Conservation (phyloP, 2,888 invertebrate genomes). For the Melinopterus prodromus region DNA sequence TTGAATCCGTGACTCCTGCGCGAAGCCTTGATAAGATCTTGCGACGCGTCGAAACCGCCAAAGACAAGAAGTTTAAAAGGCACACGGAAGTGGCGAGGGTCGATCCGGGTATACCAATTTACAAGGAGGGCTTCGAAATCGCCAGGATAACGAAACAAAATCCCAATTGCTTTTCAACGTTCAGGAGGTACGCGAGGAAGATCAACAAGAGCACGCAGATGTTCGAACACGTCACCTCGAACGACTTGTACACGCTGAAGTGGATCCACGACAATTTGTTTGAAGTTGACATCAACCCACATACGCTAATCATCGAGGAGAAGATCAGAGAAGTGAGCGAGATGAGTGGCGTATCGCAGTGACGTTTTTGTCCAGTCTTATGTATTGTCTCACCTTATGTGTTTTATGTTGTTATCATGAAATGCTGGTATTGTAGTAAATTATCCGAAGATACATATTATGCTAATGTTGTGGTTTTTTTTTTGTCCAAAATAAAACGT, state of each 20-base stretch:
- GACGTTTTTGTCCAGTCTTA: not conserved
- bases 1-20: slow-evolving; percentile 14
- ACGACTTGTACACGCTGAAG: slow-evolving; percentile 51
- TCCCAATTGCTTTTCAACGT: slow-evolving; percentile 24
- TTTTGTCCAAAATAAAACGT: too few species aligned
- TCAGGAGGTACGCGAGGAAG: slow-evolving; percentile 30
- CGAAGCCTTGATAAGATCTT: slow-evolving; percentile 25
- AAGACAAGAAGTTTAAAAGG: slow-evolving; percentile 10
- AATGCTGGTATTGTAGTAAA: not conserved
- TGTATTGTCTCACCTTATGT: not conserved
- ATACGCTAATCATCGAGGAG: slow-evolving; percentile 49
- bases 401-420: not conserved
- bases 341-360: slow-evolving; percentile 34
- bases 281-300: slow-evolving; percentile 48
- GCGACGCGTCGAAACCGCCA: not conserved
- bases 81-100: slow-evolving; percentile 6
- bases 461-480: too few species aligned
- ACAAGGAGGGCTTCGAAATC: slow-evolving; percentile 34
- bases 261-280: slow-evolving; percentile 53
- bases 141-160: slow-evolving; percentile 31
- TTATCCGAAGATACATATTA: not conserved
- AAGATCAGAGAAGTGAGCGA: slow-evolving; percentile 49
- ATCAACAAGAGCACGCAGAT: slow-evolving; percentile 46
- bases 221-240: slow-evolving; percentile 50
- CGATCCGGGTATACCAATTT: slow-evolving; percentile 31